These are phyloP conservation scores for Chorisops tibialis DNA, from an alignment of 2,888 invertebrate genomes.

Conservation along the genomic window DNA sequence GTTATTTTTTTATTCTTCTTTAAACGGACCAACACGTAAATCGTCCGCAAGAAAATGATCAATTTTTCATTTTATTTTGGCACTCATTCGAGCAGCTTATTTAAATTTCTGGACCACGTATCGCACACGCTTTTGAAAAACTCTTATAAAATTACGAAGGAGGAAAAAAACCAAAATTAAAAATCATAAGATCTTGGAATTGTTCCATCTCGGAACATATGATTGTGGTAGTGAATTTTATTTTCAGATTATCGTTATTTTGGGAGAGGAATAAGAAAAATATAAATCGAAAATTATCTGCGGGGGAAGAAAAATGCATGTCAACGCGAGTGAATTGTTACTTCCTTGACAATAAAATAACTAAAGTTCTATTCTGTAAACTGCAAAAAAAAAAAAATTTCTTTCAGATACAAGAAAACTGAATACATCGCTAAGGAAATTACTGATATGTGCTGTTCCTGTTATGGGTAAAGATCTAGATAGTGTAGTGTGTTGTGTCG, in stretches of 20 bases:
- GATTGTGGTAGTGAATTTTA: no score
- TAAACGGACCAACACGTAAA: slow-evolving; percentile 6
- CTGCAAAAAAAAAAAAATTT: neutral
- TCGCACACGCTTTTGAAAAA: neutral
- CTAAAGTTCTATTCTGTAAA: neutral
- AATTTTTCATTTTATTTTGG: slow-evolving; percentile 12
- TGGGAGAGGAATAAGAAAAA: neutral
- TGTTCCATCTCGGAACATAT: no score
- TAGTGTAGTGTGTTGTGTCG: neutral
- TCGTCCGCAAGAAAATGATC: slow-evolving; percentile 11
- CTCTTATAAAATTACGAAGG: no score
- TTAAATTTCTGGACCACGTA: slow-evolving; percentile 12
- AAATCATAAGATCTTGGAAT: no score
- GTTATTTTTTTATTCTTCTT: neutral
- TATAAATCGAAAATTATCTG: neutral
- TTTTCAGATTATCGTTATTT: no score
- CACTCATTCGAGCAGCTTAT: neutral
- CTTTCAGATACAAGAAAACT: slow-evolving; percentile 35
- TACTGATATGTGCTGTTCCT: slow-evolving; percentile 51
- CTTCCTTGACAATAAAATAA: neutral
- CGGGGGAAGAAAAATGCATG: neutral
- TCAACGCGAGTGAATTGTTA: neutral
- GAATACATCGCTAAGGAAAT: slow-evolving; percentile 43
- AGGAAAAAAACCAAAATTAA: no score
- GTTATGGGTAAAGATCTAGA: slow-evolving; percentile 47